phyloP scores from a whole-genome alignment of 2,888 invertebrate genomes.

The Lasioglossum morio region DNA sequence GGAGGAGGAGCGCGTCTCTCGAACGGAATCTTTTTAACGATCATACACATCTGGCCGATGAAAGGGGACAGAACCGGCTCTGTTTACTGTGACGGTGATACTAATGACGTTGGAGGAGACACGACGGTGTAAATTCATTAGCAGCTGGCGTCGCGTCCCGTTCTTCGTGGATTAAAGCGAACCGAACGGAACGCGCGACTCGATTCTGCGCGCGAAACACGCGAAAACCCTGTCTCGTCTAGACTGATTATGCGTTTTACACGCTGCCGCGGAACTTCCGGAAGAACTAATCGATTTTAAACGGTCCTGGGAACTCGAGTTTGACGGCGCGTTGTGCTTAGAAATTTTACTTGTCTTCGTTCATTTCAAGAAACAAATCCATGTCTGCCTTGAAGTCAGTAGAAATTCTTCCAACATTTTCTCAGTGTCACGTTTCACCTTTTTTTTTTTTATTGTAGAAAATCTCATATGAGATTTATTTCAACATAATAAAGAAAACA shows the following conservation, averaged over 20 bases:
- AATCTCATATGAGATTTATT: too few relatives aligned
- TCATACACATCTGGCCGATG: constrained; percentile 28
- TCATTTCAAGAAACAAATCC: too few relatives aligned
- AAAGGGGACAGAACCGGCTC: constrained; percentile 31
- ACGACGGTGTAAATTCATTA: constrained; percentile 49
- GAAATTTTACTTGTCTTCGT: background rate
- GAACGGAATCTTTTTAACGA: constrained; percentile 45
- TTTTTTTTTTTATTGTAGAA: too few relatives aligned
- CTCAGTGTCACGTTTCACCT: background rate
- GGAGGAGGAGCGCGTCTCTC: constrained; percentile 35
- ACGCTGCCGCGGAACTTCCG: background rate
- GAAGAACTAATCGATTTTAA: background rate
- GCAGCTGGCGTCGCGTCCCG: constrained; percentile 44
- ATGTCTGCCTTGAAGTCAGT: background rate
- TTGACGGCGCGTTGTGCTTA: background rate
- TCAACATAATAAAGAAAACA: too few relatives aligned
- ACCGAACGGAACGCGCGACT: constrained; percentile 16
- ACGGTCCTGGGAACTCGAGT: background rate
- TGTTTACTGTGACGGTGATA: constrained; percentile 44
- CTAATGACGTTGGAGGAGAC: constrained; percentile 45
- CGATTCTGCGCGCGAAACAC: constrained; percentile 12
- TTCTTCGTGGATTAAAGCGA: constrained; percentile 46
- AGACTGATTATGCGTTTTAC: constrained; percentile 5
- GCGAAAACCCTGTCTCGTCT: background rate
- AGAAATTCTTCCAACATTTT: background rate